A percentile compares a stretch with the other conserved stretches of the same genome.
Conservation (phyloP, 2,888 invertebrate genomes). For the Suillia variegata region DNA sequence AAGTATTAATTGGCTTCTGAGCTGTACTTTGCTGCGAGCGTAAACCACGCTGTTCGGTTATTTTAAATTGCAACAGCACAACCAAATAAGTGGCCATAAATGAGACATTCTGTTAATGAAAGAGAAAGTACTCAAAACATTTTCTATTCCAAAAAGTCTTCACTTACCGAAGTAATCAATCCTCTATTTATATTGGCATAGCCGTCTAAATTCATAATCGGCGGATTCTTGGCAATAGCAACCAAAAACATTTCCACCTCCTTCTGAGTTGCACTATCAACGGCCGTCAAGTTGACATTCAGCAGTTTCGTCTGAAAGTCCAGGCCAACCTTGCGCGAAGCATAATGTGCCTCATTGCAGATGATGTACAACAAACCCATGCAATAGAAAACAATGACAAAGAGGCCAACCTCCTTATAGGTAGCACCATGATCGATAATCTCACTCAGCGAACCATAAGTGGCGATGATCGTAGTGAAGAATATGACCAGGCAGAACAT, state of each 20-base stretch:
- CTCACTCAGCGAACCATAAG: slow-evolving; percentile 74
- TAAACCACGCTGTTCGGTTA: slow-evolving; percentile 61
- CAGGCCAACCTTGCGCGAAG: slow-evolving; percentile 68
- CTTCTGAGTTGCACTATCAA: slow-evolving; percentile 70
- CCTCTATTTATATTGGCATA: slow-evolving; percentile 75
- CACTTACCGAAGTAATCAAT: slow-evolving; percentile 70
- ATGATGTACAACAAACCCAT: slow-evolving; percentile 74
- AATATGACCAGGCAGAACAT: slow-evolving; percentile 76
- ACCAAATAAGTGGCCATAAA: slow-evolving; percentile 76
- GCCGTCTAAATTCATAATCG: slow-evolving; percentile 77
- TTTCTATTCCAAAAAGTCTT: slow-evolving; percentile 15
- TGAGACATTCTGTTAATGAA: slow-evolving; percentile 67
- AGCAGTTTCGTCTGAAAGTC: slow-evolving; percentile 70
- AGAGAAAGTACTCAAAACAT: slow-evolving; percentile 13
- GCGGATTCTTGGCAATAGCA: slow-evolving; percentile 76
- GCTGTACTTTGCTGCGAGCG: background rate
- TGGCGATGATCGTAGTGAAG: slow-evolving; percentile 75
- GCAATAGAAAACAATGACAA: slow-evolving; percentile 74
- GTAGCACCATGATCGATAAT: slow-evolving; percentile 74
- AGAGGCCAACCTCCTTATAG: slow-evolving; percentile 73
- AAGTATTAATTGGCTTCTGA: too few relatives aligned
- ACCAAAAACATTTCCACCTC: slow-evolving; percentile 77
- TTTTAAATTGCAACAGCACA: slow-evolving; percentile 74
- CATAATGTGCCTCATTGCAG: slow-evolving; percentile 75
- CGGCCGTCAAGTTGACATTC: slow-evolving; percentile 70